Conservation (phyloP, 2,888 invertebrate species). For the Athalia circularis region DNA sequence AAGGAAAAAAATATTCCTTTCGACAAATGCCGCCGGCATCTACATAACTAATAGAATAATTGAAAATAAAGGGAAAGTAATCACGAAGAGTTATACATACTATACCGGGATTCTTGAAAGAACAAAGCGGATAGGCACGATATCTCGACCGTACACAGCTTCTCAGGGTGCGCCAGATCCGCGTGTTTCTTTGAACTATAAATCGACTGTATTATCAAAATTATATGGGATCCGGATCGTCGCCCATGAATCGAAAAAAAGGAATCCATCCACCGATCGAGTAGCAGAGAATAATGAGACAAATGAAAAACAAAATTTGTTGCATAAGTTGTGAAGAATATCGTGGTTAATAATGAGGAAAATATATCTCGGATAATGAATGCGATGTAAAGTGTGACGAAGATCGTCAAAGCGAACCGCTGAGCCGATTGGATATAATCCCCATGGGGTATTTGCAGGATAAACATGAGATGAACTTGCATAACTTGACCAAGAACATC, state of each 20-base stretch:
- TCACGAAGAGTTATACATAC: slow-evolving; percentile 1
- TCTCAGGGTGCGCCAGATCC: slow-evolving; percentile 44
- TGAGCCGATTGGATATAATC: neutral
- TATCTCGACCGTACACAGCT: slow-evolving; percentile 13
- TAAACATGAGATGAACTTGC: slow-evolving; percentile 18
- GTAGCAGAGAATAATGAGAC: too few relatives aligned
- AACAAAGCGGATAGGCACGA: slow-evolving; percentile 39
- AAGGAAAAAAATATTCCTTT: neutral
- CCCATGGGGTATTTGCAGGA: neutral
- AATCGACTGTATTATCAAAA: neutral
- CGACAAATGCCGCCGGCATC: neutral
- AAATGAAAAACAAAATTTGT: too few relatives aligned
- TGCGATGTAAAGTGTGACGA: slow-evolving; percentile 8
- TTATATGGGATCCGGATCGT: neutral
- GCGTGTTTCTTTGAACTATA: slow-evolving; percentile 20
- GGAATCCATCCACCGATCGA: too few relatives aligned
- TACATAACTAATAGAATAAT: slow-evolving; percentile 15
- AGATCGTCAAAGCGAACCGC: slow-evolving; percentile 25
- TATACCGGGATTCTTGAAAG: slow-evolving; percentile 25
- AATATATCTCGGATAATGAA: neutral
- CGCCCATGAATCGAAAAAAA: too few relatives aligned
- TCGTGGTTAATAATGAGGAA: neutral
- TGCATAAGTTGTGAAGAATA: neutral
- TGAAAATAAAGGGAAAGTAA: slow-evolving; percentile 42
- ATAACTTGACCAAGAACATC: slow-evolving; percentile 4